Base-by-base conservation (phyloP, 2,113 vertebrate genomes). In the Hoplias malabaricus region DNA sequence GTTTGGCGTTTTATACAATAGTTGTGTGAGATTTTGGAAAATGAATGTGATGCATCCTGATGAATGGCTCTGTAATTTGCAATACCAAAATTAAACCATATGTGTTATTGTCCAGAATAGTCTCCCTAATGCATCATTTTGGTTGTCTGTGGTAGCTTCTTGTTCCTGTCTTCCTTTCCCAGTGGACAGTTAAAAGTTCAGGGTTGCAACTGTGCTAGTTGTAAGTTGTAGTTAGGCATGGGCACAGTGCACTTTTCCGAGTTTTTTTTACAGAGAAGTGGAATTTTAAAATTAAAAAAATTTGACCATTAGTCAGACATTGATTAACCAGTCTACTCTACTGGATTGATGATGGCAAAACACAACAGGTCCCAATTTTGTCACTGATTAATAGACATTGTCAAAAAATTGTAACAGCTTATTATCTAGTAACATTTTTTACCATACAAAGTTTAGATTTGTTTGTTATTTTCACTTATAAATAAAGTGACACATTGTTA, bases 121-220 rank as follows among this genome's bases (percentile, higher is more conserved):
- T 36, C 36, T 33, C 59, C 33, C 31, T 36, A 62, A 62, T 8
- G 3, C 19, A 63, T 63, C 33, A 63, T n/a, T 63, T n/a, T 36
- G 8, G 9, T 4, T 36, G 59, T 63, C 6, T 62, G 29, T 33
- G 19, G 16, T 9, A 62, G 31, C 31, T 9, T 63, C 31, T 9
- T 31, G 9, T 21, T 34, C 33, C 36, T 50, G 31, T 38, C 50
- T 48, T 27, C 91, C 59, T 61, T 31, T 61, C 29, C 13, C n/a
- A 19, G n/a, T n/a, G 29, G 1, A 33, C 48, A 6, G 48, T 16
- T 21, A 16, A 29, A 59, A 31, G 14, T 19, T 5, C 1, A 61
- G 57, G 29, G 7, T 21, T 2, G 57, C 29, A 33, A 29, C 3
- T 5, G 9, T 21, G 19, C 4, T 61, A 1, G 14, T 31, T 6